Evolutionary conservation across 2,797 vertebrate genomes (phyloP), one percentile per base, ranked within the genome.

Genomic region (Coregonus sp.): DNA sequence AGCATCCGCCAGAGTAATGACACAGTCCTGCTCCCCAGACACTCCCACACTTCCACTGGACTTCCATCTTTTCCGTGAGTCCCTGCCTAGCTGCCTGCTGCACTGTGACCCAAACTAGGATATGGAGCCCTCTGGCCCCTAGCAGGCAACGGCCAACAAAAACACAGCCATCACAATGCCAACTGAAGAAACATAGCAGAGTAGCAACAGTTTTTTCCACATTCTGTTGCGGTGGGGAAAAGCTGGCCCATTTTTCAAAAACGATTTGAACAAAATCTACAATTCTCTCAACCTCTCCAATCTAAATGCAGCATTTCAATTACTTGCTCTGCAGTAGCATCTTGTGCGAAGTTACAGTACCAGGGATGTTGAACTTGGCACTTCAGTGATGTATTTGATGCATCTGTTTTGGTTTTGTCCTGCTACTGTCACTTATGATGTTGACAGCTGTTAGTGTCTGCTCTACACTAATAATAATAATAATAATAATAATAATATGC

Each of bases 111-210:
- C 47, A 29, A 20, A 59, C 52, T 59, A 14, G 81, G 35, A 75
- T 68, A 31, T 25, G 16, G 51, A 84, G 78, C 73, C 81, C 72
- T 76, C 80, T 15, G 74, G 74, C 50, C 50, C 35, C 2, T 74
- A 67, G 70, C 9, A 47, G 9, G 9, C 40, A 47, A 47, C 7
- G 59, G 91, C 91, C 92, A 93, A 92, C 84, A 88, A 84, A 89
- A 91, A 91, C 86, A 88, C 74, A 65, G 79, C 78, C 81, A 72
- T 78, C 82, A 81, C 78, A 82, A 74, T 79, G 18, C 81, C 78
- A 84, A 79, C 81, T 78, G 76, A 77, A 85, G 82, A 83, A 83
- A 88, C 80, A 81, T 79, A 87, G 85, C 85, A 73, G 25, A 70
- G 65, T 77, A 74, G 20, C 29, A 37, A 79, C 77, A 70, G 4